Base-by-base conservation (phyloP, 1,140 invertebrate genomes). In the Trissolcus basalis region DNA sequence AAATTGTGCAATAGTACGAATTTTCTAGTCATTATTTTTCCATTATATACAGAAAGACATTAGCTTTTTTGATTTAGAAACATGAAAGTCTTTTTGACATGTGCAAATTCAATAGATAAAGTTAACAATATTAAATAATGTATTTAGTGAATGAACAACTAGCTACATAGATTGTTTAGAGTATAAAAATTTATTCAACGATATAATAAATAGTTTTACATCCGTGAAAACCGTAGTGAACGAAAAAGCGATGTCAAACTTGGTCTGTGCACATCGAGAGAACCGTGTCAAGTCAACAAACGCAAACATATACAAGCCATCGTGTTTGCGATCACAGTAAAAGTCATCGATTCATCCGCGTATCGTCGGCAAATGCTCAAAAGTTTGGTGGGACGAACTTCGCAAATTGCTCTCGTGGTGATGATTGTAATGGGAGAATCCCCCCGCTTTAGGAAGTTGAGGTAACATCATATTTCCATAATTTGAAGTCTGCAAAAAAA, bases 351-450 rank as follows among this genome's bases (percentile, higher is more conserved):
- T 82, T 85, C 56, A 88, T 47, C 87, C 86, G 90, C 92, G 93
- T 84, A 94, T 93, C 35, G 92, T 93, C 35, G 93, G 93, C 60
- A 94, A 86, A 85, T 93, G 92, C 55, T 92, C 91, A 55, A 93
- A 90, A 59, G 90, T 89, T 61, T 90, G 90, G 19, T 89, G 83
- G 43, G 88, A 86, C 15, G 89, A 88, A 68, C 85, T 87, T 81
- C 83, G 82, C 51, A 86, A 84, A 45, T 82, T 81, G 71, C 68
- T 84, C 63, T 86, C 87, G 69, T 85, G 88, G 80, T 86, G 85
- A 82, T 80, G 88, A 50, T 81, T 80, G 33, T 72, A 63, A 55
- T 82, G 64, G 11, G 79, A 79, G 67, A 68, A 79, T 33, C 80
- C 82, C 47, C 78, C 80, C 53, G 85, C 88, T 82, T 87, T 89